A percentile compares a stretch with the other conserved stretches of the same genome.
Evolutionary conservation across 1,140 invertebrate species (phyloP).

Genomic region (Drosophila bocqueti): DNA sequence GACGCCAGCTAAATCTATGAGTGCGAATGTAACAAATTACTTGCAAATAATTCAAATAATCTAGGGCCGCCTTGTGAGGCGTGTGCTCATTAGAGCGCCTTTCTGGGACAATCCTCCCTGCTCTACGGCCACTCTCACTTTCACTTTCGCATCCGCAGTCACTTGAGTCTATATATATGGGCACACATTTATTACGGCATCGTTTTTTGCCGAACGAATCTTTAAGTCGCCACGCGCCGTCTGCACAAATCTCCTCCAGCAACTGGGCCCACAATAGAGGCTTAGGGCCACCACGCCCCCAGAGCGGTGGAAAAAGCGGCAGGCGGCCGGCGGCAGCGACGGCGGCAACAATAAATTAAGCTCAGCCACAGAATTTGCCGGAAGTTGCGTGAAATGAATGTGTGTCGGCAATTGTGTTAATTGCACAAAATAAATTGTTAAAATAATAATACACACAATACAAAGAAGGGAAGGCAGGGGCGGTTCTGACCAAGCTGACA

Average conservation of each 20-base stretch:
- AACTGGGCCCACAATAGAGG: slow-evolving; percentile 37
- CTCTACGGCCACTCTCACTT: slow-evolving; percentile 8
- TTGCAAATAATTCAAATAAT: slow-evolving; percentile 83
- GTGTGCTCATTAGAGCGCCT: slow-evolving; percentile 68
- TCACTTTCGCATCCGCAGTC: slow-evolving; percentile 11
- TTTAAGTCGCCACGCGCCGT: slow-evolving; percentile 75
- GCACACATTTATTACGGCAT: slow-evolving; percentile 69
- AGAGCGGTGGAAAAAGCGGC: not conserved
- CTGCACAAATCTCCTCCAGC: slow-evolving; percentile 67
- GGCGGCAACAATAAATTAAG: slow-evolving; percentile 72
- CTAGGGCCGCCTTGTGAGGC: slow-evolving; percentile 58
- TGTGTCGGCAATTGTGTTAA: slow-evolving; percentile 83
- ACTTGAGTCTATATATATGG: slow-evolving; percentile 58
- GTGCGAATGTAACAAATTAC: slow-evolving; percentile 77
- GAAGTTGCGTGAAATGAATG: slow-evolving; percentile 78
- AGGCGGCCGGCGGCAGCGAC: not conserved
- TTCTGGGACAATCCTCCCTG: slow-evolving; percentile 27
- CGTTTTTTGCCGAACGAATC: slow-evolving; percentile 73
- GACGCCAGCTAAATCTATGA: slow-evolving; percentile 38
- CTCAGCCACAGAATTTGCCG: slow-evolving; percentile 68
- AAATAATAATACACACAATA: slow-evolving; percentile 78
- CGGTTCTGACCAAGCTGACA: slow-evolving; percentile 37
- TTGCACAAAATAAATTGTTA: slow-evolving; percentile 83
- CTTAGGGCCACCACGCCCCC: slow-evolving; percentile 46
- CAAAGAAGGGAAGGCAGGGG: slow-evolving; percentile 7